Evolutionary conservation across 35 echinoderm and acorn worm genomes (phyloP), one percentile per base, ranked within the genome.

Genomic region (Strongylocentrotus purpuratus): DNA sequence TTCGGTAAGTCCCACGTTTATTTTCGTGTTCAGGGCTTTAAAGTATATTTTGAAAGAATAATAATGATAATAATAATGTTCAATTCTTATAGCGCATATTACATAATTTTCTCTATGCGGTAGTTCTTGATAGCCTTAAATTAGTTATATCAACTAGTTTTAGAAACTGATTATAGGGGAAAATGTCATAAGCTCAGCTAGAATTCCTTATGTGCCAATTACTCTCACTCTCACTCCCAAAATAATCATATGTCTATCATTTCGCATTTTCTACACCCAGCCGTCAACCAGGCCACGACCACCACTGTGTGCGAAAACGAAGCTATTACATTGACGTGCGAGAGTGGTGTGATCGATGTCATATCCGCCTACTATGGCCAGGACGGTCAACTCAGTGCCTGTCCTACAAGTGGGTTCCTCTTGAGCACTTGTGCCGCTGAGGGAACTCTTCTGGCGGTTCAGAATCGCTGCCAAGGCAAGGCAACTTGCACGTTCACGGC

Each of bases 321-420:
- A 32, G 46, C 13, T 47, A 31, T 93, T 9, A 93, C 91, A 18
- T 33, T 93, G n/a, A 48, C 91, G 7, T 93, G 91, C 41, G 91
- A 93, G 45, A 58, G 11, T 22, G 91, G 91, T 9, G 10, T 58
- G 46, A 93, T 93, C 91, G 91, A 93, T 58, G 48, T 93, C 91
- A 33, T 93, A 31, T 93, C 91, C 58, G 91, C 28, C 91, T 93
- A 18, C 91, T 93, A 93, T 17, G 91, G 91, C 46, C 45, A 58
- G n/a, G 91, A 47, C 17, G 28, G 46, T 9, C 33, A 11, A 18
- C 32, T 31, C 45, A 48, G 4, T 25, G 91, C 91, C n/a, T 93
- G 91, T n/a, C 45, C 9, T 13, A 5, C 91, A 17, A 58, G 12
- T 3, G 31, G 33, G 31, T 46, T 46, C 91, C 48, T 93, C 91